Evolutionary conservation across 2,888 invertebrate species (phyloP).

Genomic region (Himalopsyche anomala): DNA sequence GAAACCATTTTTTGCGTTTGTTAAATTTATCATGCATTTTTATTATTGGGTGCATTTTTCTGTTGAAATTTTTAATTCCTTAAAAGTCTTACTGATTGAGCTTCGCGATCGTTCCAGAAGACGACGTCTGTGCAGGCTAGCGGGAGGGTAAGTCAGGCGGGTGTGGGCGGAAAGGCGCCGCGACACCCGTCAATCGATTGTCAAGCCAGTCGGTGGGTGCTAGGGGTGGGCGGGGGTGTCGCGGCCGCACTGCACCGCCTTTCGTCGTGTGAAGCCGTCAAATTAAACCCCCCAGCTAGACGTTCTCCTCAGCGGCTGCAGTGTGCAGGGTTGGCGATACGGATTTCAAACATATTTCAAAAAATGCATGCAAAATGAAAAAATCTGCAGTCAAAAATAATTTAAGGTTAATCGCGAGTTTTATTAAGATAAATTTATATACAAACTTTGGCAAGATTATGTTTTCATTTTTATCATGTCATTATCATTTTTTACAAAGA

Average conservation of each 20-base stretch:
- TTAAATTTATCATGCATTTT: too few relatives aligned
- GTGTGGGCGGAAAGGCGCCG: constrained; percentile 67
- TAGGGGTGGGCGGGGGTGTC: constrained; percentile 67
- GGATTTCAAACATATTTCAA: neutral
- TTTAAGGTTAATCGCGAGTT: too few relatives aligned
- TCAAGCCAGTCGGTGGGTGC: constrained; percentile 70
- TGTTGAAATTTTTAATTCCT: neutral
- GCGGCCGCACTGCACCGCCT: constrained; percentile 67
- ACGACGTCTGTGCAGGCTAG: constrained; percentile 51
- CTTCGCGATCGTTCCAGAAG: constrained; percentile 14
- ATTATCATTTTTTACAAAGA: too few relatives aligned
- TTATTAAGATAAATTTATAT: too few relatives aligned
- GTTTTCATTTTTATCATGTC: too few relatives aligned
- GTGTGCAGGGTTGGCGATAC: constrained; percentile 48
- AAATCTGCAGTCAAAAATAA: too few relatives aligned
- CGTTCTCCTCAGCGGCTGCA: constrained; percentile 61
- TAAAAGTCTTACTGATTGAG: constrained; percentile 19
- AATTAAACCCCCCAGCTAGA: constrained; percentile 62
- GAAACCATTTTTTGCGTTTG: too few relatives aligned
- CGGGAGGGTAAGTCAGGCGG: constrained; percentile 64
- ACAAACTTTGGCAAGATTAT: too few relatives aligned
- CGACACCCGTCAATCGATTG: constrained; percentile 79
- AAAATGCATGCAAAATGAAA: neutral
- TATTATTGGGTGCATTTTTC: too few relatives aligned
- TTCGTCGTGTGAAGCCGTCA: constrained; percentile 57